Evolutionary conservation across 2,888 invertebrate species (phyloP).

Genomic region (Subacronicta megacephala): DNA sequence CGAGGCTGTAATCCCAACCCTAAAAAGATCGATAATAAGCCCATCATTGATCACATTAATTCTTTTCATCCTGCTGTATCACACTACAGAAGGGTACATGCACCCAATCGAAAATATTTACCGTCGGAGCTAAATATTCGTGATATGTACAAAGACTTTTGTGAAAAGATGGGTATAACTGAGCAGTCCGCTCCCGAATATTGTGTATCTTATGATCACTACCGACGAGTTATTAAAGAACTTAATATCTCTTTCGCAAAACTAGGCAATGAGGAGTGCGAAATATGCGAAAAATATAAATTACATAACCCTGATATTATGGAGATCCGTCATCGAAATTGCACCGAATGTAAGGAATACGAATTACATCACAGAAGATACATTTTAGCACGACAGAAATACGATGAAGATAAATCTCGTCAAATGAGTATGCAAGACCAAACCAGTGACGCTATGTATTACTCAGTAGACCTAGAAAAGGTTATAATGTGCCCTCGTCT

Average conservation of each 20-base stretch:
- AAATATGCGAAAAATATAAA: too few relatives aligned
- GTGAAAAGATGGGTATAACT: too few relatives aligned
- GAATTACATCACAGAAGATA: too few relatives aligned
- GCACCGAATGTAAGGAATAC: neutral
- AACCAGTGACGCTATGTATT: constrained; percentile 25
- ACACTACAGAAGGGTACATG: constrained; percentile 22
- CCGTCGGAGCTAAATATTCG: too few relatives aligned
- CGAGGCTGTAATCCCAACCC: constrained; percentile 25
- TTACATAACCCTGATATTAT: constrained; percentile 7
- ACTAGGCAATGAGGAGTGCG: too few relatives aligned
- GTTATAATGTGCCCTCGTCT: constrained; percentile 59
- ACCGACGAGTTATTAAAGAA: too few relatives aligned
- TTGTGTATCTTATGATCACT: constrained; percentile 22
- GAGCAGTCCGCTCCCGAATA: constrained; percentile 9
- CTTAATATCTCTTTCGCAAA: too few relatives aligned
- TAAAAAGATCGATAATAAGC: constrained; percentile 26
- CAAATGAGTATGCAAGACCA: constrained; percentile 20
- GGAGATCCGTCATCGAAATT: constrained; percentile 18
- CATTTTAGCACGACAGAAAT: constrained; percentile 8
- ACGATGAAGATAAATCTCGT: constrained; percentile 22
- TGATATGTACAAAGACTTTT: too few relatives aligned
- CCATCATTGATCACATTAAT: constrained; percentile 14
- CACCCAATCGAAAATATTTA: constrained; percentile 1
- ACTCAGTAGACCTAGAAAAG: constrained; percentile 41
- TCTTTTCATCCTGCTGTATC: constrained; percentile 20